phyloP scores from a whole-genome alignment of 2,888 invertebrate species.

The Amphipoea oculea region DNA sequence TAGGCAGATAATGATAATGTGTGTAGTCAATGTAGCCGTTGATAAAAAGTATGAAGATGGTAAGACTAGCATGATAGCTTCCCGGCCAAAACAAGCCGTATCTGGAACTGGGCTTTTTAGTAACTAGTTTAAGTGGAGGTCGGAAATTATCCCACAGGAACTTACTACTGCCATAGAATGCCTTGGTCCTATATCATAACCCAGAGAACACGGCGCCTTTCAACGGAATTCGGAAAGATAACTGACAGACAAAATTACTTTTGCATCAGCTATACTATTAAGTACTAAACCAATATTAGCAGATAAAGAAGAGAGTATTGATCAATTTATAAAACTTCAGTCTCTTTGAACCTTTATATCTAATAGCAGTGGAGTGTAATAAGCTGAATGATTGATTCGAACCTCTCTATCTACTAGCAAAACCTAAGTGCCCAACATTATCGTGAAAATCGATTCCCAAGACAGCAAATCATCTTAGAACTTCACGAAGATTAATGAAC shows the following conservation, averaged over 20 bases:
- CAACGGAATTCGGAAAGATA: too few species aligned
- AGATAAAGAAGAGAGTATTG: not conserved
- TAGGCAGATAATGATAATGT: too few species aligned
- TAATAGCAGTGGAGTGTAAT: not conserved
- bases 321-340: not conserved
- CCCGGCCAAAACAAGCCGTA: not conserved
- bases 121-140: too few species aligned
- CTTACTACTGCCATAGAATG: too few species aligned
- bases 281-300: not conserved
- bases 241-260: too few species aligned
- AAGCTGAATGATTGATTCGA: not conserved
- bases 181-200: too few species aligned
- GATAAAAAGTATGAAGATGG: not conserved
- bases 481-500: conserved; percentile 37
- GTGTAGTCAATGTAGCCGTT: too few species aligned
- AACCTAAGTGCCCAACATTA: not conserved
- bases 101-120: not conserved
- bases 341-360: too few species aligned
- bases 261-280: too few species aligned
- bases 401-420: not conserved
- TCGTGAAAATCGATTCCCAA: conserved; percentile 9
- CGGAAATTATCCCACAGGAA: too few species aligned
- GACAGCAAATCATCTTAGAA: conserved; percentile 14
- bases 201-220: too few species aligned
- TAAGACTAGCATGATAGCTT: too few species aligned